A percentile compares a stretch with the other conserved stretches of the same genome.
phyloP scores from a whole-genome alignment of 2,113 vertebrate genomes.

The Myocastor coypus region DNA sequence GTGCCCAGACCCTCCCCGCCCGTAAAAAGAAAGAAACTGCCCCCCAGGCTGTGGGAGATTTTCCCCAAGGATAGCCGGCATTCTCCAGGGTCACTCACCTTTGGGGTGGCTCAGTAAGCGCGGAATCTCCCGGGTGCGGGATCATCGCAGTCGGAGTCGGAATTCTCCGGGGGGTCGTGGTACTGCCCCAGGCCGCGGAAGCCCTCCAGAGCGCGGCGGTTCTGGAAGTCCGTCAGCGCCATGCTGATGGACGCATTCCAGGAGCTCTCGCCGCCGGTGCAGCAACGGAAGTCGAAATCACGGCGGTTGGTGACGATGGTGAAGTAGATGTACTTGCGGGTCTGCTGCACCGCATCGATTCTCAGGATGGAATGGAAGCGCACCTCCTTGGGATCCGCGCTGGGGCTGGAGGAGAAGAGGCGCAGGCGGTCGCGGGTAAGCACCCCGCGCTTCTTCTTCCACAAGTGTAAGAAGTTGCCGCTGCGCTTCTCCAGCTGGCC shows the following conservation, averaged over 20 bases:
- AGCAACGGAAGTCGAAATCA: slow-evolving; percentile 98
- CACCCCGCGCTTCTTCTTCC: slow-evolving; percentile 97
- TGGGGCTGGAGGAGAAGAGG: slow-evolving; percentile 90
- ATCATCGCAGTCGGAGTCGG: slow-evolving; percentile 70
- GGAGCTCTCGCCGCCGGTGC: slow-evolving; percentile 92
- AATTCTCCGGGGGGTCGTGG: no score
- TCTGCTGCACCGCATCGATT: slow-evolving; percentile 98
- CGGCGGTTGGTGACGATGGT: slow-evolving; percentile 97
- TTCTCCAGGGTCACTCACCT: slow-evolving; percentile 8
- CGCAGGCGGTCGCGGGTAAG: slow-evolving; percentile 95
- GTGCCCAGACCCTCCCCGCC: no score
- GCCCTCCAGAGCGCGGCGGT: slow-evolving; percentile 94
- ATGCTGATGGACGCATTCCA: slow-evolving; percentile 98
- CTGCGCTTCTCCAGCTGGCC: slow-evolving; percentile 98
- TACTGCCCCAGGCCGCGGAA: slow-evolving; percentile 87
- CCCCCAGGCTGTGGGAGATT: no score
- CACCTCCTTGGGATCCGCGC: slow-evolving; percentile 92
- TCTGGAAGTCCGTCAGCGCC: slow-evolving; percentile 98
- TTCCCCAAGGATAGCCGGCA: background rate
- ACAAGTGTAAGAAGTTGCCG: slow-evolving; percentile 96
- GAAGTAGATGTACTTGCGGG: slow-evolving; percentile 97
- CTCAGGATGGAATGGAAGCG: slow-evolving; percentile 94
- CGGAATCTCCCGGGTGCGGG: slow-evolving; percentile 89
- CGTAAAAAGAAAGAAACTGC: no score
- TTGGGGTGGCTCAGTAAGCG: slow-evolving; percentile 82